Percentiles rank a stretch among this genome's conserved stretches.
These are phyloP conservation scores for Noctua pronuba DNA, from an alignment of 2,888 invertebrate species.

Conservation along the genomic window DNA sequence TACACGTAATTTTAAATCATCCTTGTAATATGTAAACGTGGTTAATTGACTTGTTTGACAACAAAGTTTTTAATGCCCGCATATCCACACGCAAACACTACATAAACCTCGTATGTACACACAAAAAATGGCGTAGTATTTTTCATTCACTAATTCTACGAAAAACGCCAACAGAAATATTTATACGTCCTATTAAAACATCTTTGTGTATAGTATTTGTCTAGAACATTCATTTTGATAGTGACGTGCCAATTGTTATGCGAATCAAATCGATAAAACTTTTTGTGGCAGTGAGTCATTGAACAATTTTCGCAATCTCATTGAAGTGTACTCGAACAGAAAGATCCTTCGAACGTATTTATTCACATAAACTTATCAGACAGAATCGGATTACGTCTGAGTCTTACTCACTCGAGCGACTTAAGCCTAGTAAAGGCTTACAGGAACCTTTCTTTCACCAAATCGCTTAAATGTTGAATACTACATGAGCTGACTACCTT, in stretches of 20 bases:
- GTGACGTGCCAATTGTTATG: constrained; percentile 36
- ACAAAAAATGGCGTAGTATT: constrained; percentile 47
- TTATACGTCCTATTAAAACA: constrained; percentile 23
- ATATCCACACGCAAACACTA: constrained; percentile 50
- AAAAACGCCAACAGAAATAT: constrained; percentile 50
- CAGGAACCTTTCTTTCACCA: constrained; percentile 48
- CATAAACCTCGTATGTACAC: constrained; percentile 32
- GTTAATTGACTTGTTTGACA: constrained; percentile 40
- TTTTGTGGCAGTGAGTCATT: constrained; percentile 28
- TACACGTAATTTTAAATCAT: constrained; percentile 34
- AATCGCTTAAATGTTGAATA: constrained; percentile 49
- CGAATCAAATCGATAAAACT: constrained; percentile 38
- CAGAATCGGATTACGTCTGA: constrained; percentile 61
- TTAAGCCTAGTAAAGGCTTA: constrained; percentile 62
- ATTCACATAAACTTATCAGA: constrained; percentile 54
- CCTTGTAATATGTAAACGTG: constrained; percentile 24
- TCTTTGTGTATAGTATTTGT: constrained; percentile 46
- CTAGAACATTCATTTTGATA: constrained; percentile 36
- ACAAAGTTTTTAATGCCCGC: constrained; percentile 40
- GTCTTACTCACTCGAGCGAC: constrained; percentile 56
- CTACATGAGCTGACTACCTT: constrained; percentile 30
- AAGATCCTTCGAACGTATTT: constrained; percentile 53
- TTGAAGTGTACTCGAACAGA: constrained; percentile 35
- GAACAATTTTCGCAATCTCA: constrained; percentile 33
- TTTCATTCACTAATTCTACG: constrained; percentile 50